These are phyloP conservation scores for Quadriops clusia DNA, from an alignment of 2,888 invertebrate genomes.

Conservation along the genomic window DNA sequence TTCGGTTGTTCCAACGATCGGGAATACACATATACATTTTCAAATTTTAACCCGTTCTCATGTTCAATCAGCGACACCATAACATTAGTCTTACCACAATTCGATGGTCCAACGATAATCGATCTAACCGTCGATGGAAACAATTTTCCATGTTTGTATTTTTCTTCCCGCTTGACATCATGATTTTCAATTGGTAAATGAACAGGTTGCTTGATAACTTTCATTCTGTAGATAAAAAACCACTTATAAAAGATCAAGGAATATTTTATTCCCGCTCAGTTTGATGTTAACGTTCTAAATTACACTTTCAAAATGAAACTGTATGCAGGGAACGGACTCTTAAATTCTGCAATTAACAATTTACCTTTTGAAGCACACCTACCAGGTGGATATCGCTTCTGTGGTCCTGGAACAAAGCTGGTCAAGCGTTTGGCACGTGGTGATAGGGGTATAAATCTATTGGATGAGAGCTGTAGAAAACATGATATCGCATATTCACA, in stretches of 20 bases:
- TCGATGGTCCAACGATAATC: conserved; percentile 19
- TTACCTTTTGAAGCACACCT: conserved; percentile 4
- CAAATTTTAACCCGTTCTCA: conserved; percentile 27
- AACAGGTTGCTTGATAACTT: not conserved
- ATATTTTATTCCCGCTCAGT: too few species aligned
- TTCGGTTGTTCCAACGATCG: conserved; percentile 24
- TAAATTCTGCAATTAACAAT: conserved; percentile 3
- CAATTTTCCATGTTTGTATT: conserved; percentile 3
- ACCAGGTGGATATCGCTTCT: too few species aligned
- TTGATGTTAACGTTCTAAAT: too few species aligned
- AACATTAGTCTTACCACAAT: conserved; percentile 30
- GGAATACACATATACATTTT: conserved; percentile 30
- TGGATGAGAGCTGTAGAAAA: too few species aligned
- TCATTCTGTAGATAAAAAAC: conserved; percentile 1
- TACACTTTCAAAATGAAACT: conserved; percentile 1
- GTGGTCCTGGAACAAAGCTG: conserved; percentile 8
- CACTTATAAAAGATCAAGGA: too few species aligned
- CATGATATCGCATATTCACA: conserved; percentile 3
- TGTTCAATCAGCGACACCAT: conserved; percentile 24
- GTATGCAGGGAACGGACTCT: conserved; percentile 1
- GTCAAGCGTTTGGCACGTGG: conserved; percentile 2
- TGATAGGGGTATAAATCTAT: conserved; percentile 4
- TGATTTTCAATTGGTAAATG: conserved; percentile 5
- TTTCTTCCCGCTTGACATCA: conserved; percentile 4
- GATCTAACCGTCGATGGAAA: conserved; percentile 3